Percentiles rank a stretch among this genome's conserved stretches.
These are phyloP conservation scores for Limenitis camilla DNA, from an alignment of 2,888 invertebrate species.

Conservation along the genomic window DNA sequence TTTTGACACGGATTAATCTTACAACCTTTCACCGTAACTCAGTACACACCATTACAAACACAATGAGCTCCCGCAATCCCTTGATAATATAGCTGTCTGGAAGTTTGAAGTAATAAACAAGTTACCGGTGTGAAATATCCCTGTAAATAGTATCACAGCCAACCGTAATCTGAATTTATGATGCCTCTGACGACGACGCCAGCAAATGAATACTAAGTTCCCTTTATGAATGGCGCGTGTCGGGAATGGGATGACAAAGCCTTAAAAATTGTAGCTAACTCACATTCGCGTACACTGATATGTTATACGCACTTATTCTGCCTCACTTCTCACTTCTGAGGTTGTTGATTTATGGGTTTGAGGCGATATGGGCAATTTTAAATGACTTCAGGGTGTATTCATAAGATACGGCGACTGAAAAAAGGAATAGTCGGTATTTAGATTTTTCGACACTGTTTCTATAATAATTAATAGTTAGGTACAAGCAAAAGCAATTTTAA, in stretches of 20 bases:
- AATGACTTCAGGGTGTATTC: background rate
- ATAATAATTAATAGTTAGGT: too few relatives aligned
- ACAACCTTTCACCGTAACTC: background rate
- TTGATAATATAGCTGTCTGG: background rate
- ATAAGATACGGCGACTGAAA: background rate
- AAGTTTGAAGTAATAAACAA: conserved; percentile 14
- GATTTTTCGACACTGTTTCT: too few relatives aligned
- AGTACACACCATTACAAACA: background rate
- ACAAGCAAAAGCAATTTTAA: too few relatives aligned
- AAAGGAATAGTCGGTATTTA: too few relatives aligned
- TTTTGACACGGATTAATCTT: too few relatives aligned
- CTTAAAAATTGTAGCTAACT: conserved; percentile 14
- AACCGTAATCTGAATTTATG: conserved; percentile 43
- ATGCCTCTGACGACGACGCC: conserved; percentile 33
- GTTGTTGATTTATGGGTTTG: too few relatives aligned
- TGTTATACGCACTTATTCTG: background rate
- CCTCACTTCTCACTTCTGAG: too few relatives aligned
- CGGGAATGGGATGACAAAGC: conserved; percentile 15
- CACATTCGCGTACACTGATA: background rate
- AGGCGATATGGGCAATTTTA: too few relatives aligned
- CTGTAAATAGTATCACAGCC: conserved; percentile 14
- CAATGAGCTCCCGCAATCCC: background rate
- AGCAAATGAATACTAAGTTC: conserved; percentile 43
- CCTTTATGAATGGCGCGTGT: conserved; percentile 35
- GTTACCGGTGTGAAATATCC: conserved; percentile 10